Evolutionary conservation across 2,797 vertebrate genomes (phyloP).

Genomic region (Fundulus diaphanus): DNA sequence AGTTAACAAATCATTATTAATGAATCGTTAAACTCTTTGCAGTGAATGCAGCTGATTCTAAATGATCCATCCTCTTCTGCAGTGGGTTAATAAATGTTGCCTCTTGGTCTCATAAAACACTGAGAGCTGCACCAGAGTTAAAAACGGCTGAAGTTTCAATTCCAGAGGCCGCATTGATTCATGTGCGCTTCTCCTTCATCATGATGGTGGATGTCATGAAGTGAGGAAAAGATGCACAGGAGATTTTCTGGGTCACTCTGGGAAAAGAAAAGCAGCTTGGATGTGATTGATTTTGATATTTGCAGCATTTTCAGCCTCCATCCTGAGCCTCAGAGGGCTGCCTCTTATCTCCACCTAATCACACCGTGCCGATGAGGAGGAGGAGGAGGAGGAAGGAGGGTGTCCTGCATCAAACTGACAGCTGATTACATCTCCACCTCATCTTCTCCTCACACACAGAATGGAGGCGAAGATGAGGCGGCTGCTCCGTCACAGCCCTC

Average conservation of each 20-base stretch:
- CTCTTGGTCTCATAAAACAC: no score
- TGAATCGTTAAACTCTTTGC: no score
- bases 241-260: background rate
- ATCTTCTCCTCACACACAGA: conserved; percentile 16
- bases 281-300: background rate
- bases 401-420: conserved; percentile 50
- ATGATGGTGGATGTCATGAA: background rate
- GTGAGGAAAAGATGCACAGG: background rate
- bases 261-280: background rate
- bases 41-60: no score
- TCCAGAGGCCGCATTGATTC: background rate
- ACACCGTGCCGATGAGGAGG: background rate
- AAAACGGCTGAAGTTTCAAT: background rate
- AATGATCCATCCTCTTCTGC: no score
- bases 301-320: conserved; percentile 1
- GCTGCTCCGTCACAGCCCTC: background rate
- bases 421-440: conserved; percentile 41
- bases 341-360: background rate
- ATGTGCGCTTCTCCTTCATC: background rate
- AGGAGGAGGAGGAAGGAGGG: conserved; percentile 5
- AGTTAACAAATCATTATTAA: no score
- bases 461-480: background rate
- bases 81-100: no score
- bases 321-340: no score
- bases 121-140: background rate